Conservation (phyloP, 2,113 vertebrate genomes). For the Muntiacus reevesi region DNA sequence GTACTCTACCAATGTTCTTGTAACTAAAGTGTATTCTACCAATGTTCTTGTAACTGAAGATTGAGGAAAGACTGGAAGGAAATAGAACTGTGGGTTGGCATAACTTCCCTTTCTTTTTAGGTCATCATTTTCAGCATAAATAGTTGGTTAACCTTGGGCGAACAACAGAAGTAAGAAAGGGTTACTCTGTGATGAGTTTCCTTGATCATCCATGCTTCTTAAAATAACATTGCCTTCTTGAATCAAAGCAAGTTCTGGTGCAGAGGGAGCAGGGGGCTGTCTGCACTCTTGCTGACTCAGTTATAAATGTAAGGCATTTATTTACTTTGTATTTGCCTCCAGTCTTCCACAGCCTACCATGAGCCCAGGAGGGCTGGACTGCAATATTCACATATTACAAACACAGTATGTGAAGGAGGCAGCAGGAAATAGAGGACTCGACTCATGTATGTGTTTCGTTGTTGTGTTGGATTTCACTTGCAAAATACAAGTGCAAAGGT, state of each 20-base stretch:
- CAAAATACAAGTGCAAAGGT: neutral
- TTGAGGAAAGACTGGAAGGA: neutral
- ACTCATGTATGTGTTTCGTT: rapidly evolving
- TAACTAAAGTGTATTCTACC: too few relatives aligned
- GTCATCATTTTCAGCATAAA: neutral
- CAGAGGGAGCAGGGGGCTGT: neutral
- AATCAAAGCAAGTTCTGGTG: neutral
- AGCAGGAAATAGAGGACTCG: neutral
- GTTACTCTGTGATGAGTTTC: neutral
- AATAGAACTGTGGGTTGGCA: neutral
- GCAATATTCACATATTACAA: neutral
- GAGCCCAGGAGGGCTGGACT: neutral
- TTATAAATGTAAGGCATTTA: neutral
- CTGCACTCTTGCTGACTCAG: neutral
- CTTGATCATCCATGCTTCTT: neutral
- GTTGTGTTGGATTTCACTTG: neutral
- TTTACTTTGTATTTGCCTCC: neutral
- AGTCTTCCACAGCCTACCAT: neutral
- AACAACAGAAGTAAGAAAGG: neutral
- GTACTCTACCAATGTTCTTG: neutral
- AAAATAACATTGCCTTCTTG: neutral
- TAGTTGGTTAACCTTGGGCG: neutral
- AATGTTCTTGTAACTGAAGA: neutral
- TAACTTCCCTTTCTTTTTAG: neutral
- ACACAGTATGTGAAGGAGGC: rapidly evolving